phyloP scores from a whole-genome alignment of 2,113 vertebrate species.

The Sapayoa aenigma region DNA sequence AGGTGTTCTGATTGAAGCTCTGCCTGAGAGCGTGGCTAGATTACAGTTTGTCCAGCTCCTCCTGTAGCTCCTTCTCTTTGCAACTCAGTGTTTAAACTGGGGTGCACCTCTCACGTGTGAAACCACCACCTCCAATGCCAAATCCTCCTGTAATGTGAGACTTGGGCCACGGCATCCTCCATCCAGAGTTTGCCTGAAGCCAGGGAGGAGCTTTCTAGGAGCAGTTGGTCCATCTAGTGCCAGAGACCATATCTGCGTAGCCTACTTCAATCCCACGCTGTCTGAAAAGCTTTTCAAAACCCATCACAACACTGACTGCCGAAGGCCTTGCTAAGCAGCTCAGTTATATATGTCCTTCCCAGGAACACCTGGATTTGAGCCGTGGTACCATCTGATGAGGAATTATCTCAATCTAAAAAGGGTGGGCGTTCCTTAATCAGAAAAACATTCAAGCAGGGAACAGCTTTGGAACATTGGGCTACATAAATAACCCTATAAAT shows the following conservation, averaged over 20 bases:
- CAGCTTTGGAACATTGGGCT: neutral
- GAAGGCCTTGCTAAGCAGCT: neutral
- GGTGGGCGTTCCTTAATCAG: neutral
- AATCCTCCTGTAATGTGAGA: neutral
- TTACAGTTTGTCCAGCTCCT: neutral
- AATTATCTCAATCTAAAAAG: neutral
- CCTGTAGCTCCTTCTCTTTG: neutral
- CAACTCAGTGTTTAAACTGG: neutral
- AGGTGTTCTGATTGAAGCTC: neutral
- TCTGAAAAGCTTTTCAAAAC: neutral
- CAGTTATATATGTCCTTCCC: neutral
- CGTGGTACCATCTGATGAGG: neutral
- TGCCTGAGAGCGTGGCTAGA: neutral
- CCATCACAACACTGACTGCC: neutral
- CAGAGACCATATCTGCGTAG: neutral
- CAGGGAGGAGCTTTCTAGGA: neutral
- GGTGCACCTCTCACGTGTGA: accelerated
- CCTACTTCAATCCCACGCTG: neutral
- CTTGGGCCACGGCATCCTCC: neutral
- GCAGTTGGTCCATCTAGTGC: neutral
- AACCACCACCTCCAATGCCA: accelerated
- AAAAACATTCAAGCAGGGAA: neutral
- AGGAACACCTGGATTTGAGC: neutral
- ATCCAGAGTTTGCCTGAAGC: neutral
- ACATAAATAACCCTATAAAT: neutral